A percentile compares a stretch with the other conserved stretches of the same genome.
These are phyloP conservation scores for Synanthedon andrenaeformis DNA, from an alignment of 2,888 invertebrate genomes.

Conservation along the genomic window DNA sequence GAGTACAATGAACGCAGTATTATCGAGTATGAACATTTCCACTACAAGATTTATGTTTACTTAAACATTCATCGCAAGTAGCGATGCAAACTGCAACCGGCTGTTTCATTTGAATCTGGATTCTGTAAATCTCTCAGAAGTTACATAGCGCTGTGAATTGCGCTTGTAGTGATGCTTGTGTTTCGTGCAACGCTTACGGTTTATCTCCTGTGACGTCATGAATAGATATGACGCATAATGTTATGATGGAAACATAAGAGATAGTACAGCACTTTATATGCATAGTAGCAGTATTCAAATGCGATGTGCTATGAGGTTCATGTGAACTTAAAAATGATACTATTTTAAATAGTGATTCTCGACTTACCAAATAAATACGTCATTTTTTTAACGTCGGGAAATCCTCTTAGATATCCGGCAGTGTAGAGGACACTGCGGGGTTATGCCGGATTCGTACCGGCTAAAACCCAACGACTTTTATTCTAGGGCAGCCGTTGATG, in stretches of 20 bases:
- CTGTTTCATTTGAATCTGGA: conserved; percentile 19
- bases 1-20: not conserved
- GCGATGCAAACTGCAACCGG: conserved; percentile 9
- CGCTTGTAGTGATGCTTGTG: conserved; percentile 13
- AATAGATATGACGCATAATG: conserved; percentile 22
- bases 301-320: not conserved
- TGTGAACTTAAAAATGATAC: not conserved
- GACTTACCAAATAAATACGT: no score
- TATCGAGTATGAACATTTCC: not conserved
- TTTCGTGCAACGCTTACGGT: conserved; percentile 23
- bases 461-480: no score
- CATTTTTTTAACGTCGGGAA: no score
- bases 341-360: no score
- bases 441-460: no score
- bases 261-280: not conserved
- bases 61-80: conserved; percentile 15
- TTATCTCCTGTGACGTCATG: conserved; percentile 29
- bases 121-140: conserved; percentile 12
- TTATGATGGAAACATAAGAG: conserved; percentile 16
- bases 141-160: conserved; percentile 21
- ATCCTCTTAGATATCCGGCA: no score
- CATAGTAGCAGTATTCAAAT: not conserved
- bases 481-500: no score
- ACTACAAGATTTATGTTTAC: conserved; percentile 11
- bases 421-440: no score